Percentiles rank a stretch among this genome's conserved stretches.
Conservation (phyloP, 2,113 vertebrate species). For the Nannospalax galili region DNA sequence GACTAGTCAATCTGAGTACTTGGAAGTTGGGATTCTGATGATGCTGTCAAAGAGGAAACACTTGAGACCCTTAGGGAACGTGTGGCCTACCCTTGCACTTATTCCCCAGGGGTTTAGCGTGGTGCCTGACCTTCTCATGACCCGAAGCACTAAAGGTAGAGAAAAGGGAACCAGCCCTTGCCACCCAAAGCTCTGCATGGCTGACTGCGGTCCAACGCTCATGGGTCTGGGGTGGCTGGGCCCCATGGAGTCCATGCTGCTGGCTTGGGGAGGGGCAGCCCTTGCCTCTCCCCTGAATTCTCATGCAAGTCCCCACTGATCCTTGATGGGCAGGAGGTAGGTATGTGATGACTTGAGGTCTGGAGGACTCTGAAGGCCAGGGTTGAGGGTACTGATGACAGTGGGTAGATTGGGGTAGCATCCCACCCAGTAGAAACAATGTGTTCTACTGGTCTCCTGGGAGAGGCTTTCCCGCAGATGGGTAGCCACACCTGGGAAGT, state of each 20-base stretch:
- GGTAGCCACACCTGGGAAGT: not conserved
- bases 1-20: not conserved
- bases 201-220: constrained; percentile 53
- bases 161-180: constrained; percentile 66
- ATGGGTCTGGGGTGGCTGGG: not conserved
- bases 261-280: not conserved
- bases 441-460: not conserved
- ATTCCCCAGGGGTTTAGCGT: constrained; percentile 33
- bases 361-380: not conserved
- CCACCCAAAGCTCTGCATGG: not conserved
- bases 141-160: not conserved
- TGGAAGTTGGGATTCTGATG: not conserved
- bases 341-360: not conserved
- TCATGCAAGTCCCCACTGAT: not conserved
- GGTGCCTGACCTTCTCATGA: constrained; percentile 45
- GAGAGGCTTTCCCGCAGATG: not conserved
- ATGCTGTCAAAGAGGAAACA: constrained; percentile 62
- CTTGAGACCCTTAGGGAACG: constrained; percentile 11
- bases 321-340: not conserved
- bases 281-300: not conserved
- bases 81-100: not conserved
- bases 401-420: not conserved
- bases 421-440: not conserved
- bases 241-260: not conserved
- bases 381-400: not conserved